Evolutionary conservation across 2,113 vertebrate genomes (phyloP), one percentile per base, ranked within the genome.

Genomic region (Microcebus jonahi): DNA sequence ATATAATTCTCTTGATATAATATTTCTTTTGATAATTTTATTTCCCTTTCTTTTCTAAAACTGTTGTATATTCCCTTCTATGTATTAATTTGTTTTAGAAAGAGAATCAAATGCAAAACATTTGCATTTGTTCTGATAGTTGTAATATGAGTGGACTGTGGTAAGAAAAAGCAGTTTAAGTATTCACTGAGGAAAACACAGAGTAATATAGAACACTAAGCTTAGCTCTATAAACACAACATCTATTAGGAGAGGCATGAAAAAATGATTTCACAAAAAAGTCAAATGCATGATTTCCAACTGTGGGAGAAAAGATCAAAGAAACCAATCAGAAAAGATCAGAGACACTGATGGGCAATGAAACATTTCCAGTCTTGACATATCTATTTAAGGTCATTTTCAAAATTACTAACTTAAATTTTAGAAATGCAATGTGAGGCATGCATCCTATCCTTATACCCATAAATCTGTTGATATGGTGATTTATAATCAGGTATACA

Each of bases 201-300:
- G 31, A 90, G 80, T 79, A 93, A 96, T 23, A 76, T 48, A 91
- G 5, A 95, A 83, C 18, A 90, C 17, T 25, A 42, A 94, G 9
- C 59, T 34, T 96, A 95, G 68, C 50, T 92, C 53, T 97, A 53
- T 86, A 97, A 96, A 97, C 81, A 96, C 18, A 94, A 2, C 9
- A 59, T 89, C 57, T 94, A 82, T 97, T 97, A 95, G 14, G 21
- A 48, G 65, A 97, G 77, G 23, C 77, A 55, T 79, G 5, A n/a
- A 97, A 96, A 76, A 23, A 95, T 53, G 50, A 91, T 96, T 95
- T 82, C 96, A 82, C 53, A 96, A 98, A 98, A 97, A 83, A 96
- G 36, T 79, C 59, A 88, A 45, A 17, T 80, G 42, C 65, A 75
- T 39, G 23, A 90, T 96, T 97, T 97, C 25, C 76, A 91, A 55